phyloP scores from a whole-genome alignment of 1,140 invertebrate species.

The Pseudomyrmex concolor region DNA sequence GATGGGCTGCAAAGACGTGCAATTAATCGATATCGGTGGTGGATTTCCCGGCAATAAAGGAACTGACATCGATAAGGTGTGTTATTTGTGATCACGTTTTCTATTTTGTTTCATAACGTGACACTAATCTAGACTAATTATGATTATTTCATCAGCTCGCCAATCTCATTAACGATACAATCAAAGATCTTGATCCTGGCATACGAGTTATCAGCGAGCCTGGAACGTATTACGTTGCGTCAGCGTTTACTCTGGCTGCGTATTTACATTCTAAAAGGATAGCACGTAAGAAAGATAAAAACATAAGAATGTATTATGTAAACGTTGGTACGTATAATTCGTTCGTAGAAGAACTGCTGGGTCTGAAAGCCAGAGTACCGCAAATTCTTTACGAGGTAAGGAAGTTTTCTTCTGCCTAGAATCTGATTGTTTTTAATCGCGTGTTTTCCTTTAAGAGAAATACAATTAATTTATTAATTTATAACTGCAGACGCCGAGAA shows the following conservation, averaged over 20 bases:
- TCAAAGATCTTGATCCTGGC: constrained; percentile 88
- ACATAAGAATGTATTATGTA: constrained; percentile 87
- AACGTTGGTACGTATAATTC: constrained; percentile 91
- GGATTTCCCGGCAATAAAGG: constrained; percentile 91
- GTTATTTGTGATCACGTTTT: neutral
- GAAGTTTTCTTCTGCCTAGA: neutral
- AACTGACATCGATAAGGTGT: constrained; percentile 88
- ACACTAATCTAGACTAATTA: neutral
- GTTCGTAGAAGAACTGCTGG: constrained; percentile 85
- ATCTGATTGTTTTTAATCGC: neutral
- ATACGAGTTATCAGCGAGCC: constrained; percentile 90
- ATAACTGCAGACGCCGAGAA: constrained; percentile 43
- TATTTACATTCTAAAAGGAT: constrained; percentile 88
- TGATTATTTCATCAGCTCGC: constrained; percentile 83
- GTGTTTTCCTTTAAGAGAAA: neutral
- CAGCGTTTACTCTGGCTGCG: constrained; percentile 88
- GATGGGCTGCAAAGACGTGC: constrained; percentile 89
- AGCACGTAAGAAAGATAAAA: constrained; percentile 74
- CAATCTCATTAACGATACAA: constrained; percentile 85
- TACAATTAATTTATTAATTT: constrained; percentile 14
- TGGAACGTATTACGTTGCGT: constrained; percentile 89
- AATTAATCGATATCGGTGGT: constrained; percentile 93
- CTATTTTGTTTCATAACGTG: neutral
- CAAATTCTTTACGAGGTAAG: constrained; percentile 80
- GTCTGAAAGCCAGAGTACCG: constrained; percentile 70